Conservation (phyloP, 2,113 vertebrate species). For the Poecile atricapillus region DNA sequence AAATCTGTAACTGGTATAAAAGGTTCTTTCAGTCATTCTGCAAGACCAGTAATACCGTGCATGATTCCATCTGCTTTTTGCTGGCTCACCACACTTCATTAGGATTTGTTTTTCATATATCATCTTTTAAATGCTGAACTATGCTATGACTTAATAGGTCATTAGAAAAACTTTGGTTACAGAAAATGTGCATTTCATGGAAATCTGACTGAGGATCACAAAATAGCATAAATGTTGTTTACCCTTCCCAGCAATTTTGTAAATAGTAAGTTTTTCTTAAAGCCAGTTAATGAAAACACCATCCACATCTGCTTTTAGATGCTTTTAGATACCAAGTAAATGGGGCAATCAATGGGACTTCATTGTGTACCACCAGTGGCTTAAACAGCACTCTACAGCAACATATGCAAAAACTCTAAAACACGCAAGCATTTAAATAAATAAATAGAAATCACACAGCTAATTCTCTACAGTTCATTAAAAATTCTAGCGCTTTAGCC, state of each 20-base stretch:
- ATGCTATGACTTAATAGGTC: background rate
- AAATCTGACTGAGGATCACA: background rate
- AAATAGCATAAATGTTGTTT: background rate
- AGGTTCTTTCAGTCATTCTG: background rate
- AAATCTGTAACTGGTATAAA: background rate
- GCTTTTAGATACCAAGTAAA: background rate
- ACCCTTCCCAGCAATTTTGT: background rate
- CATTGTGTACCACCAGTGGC: background rate
- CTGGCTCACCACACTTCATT: constrained; percentile 2
- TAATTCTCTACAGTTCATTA: background rate
- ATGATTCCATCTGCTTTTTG: background rate
- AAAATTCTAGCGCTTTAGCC: background rate
- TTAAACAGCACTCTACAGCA: background rate
- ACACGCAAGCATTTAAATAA: background rate
- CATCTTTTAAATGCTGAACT: background rate
- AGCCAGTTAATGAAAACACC: background rate
- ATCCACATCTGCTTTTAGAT: background rate
- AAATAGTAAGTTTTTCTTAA: background rate
- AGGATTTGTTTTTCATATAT: background rate
- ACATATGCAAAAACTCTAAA: background rate
- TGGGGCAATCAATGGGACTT: background rate
- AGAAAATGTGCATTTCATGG: background rate
- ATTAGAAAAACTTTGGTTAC: background rate
- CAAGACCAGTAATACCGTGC: background rate
- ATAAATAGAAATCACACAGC: background rate